Evolutionary conservation across 2,888 invertebrate genomes (phyloP), one percentile per base, ranked within the genome.

Genomic region (Caenorhabditis imperialis): DNA sequence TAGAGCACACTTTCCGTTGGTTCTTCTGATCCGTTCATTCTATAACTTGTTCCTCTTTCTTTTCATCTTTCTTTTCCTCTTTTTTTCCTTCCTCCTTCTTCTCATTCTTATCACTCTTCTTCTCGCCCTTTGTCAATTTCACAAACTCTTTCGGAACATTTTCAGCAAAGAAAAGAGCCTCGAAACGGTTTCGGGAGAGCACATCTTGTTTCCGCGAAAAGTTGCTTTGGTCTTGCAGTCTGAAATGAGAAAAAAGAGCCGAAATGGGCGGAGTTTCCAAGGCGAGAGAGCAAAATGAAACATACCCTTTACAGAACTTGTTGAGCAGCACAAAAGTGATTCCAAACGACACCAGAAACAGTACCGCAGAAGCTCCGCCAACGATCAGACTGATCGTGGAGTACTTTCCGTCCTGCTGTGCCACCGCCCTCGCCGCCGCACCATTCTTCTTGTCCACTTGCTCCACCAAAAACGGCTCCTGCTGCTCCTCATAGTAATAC

Each of bases 171-270:
- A 45, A 33, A 18, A 45, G 38, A 20, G 48, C 12, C 2, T 55
- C 40, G 33, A 44, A 65, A 8, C 63, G 47, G 1, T 30, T n/a
- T 1, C 18, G 20, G 0, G 33, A 27, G 22, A 2, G 10, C 7
- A 1, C 8, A 7, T 47, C 48, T 14, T 38, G 27, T n/a, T n/a
- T 27, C 20, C 57, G 18, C 6, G 38, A 2, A 35, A 60, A 60
- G 14, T n/a, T n/a, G n/a, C 48, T 38, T n/a, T 60, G 58, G 27
- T 60, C 40, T 48, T 40, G 47, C 1, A 51, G 33, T 61, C 61
- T 61, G 51, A 22, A 7, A 33, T 0, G 10, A n/a, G n/a, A n/a
- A n/a, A n/a, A n/a, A n/a, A n/a, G n/a, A n/a, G n/a, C n/a, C n/a
- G n/a, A n/a, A n/a, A n/a, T n/a, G n/a, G n/a, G n/a, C n/a, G 23